A percentile compares a stretch with the other conserved stretches of the same genome.
phyloP scores from a whole-genome alignment of 1,140 invertebrate species.

The Antheraea pernyi region DNA sequence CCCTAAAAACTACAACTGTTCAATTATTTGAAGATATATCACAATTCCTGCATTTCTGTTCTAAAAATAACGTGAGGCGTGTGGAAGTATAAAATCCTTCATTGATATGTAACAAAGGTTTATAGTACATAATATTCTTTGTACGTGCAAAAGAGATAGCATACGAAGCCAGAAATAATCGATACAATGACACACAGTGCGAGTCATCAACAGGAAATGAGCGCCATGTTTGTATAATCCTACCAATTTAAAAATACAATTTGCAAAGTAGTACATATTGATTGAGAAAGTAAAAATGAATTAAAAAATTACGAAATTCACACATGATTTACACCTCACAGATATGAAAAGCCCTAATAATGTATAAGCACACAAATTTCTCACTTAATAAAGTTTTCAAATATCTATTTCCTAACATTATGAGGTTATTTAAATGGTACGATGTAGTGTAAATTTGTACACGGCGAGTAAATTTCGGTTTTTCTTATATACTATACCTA shows the following conservation, averaged over 20 bases:
- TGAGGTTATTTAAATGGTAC: background rate
- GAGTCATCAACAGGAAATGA: constrained; percentile 11
- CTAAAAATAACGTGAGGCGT: background rate
- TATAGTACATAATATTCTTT: background rate
- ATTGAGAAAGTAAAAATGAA: constrained; percentile 13
- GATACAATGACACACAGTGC: constrained; percentile 14
- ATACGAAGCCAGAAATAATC: constrained; percentile 9
- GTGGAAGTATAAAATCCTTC: background rate
- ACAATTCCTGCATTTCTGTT: background rate
- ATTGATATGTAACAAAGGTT: background rate
- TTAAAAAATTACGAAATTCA: constrained; percentile 8
- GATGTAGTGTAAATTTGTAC: constrained; percentile 5
- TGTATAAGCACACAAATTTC: constrained; percentile 9
- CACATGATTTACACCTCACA: constrained; percentile 1
- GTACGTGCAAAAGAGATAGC: constrained; percentile 15
- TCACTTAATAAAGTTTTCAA: background rate
- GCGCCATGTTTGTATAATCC: constrained; percentile 53
- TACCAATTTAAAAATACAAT: constrained; percentile 38
- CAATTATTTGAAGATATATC: no score
- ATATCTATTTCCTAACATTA: background rate
- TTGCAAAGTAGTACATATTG: background rate
- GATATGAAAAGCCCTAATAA: background rate
- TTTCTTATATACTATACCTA: constrained; percentile 73
- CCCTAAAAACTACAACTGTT: no score
- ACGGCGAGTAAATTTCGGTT: constrained; percentile 28